These are phyloP conservation scores for Venustaconcha ellipsiformis DNA, from an alignment of 1,140 invertebrate genomes.

Conservation along the genomic window DNA sequence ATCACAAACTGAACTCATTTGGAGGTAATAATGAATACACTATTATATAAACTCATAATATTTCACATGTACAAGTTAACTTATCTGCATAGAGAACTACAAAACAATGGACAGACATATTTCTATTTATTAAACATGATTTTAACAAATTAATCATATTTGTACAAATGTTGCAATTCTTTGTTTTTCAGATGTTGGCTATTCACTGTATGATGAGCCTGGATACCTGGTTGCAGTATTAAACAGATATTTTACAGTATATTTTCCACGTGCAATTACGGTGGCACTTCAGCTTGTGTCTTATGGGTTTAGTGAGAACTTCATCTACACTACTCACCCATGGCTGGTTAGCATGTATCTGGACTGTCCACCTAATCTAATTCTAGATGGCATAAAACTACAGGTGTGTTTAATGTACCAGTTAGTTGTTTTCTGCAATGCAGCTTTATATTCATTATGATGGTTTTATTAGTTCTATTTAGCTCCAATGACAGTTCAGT, in stretches of 20 bases:
- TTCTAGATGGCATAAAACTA: constrained; percentile 42
- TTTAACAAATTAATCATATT: background rate
- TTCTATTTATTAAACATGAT: background rate
- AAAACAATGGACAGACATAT: background rate
- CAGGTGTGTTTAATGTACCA: constrained; percentile 20
- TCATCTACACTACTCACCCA: constrained; percentile 62
- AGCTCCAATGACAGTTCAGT: no score
- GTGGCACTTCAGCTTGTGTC: constrained; percentile 33
- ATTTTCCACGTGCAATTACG: constrained; percentile 51
- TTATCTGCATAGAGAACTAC: no score
- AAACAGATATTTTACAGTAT: constrained; percentile 56
- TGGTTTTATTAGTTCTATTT: no score
- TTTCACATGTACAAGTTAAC: background rate
- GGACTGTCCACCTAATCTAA: constrained; percentile 54
- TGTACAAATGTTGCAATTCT: background rate
- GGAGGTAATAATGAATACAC: no score
- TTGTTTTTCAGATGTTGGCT: constrained; percentile 57
- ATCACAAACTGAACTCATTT: no score
- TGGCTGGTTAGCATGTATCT: constrained; percentile 61
- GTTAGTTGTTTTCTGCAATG: no score
- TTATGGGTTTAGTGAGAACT: constrained; percentile 45
- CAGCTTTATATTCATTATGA: no score
- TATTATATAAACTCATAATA: no score
- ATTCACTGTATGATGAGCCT: constrained; percentile 31
- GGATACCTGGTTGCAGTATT: constrained; percentile 53